phyloP scores from a whole-genome alignment of 1,140 invertebrate species.

The Bicyclus anynana region DNA sequence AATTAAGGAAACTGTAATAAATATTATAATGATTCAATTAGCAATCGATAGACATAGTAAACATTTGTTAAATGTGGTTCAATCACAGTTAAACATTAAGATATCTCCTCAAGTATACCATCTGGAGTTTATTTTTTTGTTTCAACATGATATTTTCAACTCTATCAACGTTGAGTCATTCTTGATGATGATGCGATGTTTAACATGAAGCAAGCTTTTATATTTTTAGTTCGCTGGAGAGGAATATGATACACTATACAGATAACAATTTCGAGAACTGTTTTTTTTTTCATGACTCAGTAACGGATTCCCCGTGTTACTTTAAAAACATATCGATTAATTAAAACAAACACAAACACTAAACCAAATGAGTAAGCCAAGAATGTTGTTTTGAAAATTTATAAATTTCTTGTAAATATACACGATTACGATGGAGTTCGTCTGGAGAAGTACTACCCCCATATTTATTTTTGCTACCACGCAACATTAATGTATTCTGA shows the following conservation, averaged over 20 bases:
- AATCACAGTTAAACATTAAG: background rate
- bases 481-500: too few relatives aligned
- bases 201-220: background rate
- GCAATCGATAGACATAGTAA: too few relatives aligned
- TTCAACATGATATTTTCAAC: slow-evolving; percentile 1
- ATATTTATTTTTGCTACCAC: too few relatives aligned
- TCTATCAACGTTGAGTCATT: slow-evolving; percentile 2
- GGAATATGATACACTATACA: slow-evolving; percentile 6
- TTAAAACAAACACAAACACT: too few relatives aligned
- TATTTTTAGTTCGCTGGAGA: slow-evolving; percentile 7
- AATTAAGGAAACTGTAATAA: too few relatives aligned
- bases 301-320: background rate
- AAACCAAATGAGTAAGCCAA: too few relatives aligned
- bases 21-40: too few relatives aligned
- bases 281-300: slow-evolving; percentile 7
- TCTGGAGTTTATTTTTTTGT: background rate
- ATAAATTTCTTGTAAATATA: too few relatives aligned
- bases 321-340: background rate
- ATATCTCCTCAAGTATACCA: background rate
- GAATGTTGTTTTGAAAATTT: too few relatives aligned
- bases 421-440: too few relatives aligned
- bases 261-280: slow-evolving; percentile 1
- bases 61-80: background rate
- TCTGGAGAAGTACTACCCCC: too few relatives aligned
- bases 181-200: background rate